These are phyloP conservation scores for Rousettus madagascariensis DNA, from an alignment of 2,797 vertebrate species.

Conservation along the genomic window DNA sequence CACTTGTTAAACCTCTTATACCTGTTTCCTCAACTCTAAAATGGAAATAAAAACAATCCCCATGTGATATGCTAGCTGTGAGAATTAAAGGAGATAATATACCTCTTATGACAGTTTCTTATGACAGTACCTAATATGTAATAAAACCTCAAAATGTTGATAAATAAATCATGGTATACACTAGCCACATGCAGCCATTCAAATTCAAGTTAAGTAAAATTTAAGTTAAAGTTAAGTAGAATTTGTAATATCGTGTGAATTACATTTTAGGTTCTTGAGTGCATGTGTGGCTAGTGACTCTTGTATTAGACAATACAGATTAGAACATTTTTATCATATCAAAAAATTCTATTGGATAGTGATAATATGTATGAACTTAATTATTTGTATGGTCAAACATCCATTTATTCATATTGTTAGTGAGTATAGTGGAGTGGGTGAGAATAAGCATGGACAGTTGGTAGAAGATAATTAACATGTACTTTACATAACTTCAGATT, in stretches of 20 bases:
- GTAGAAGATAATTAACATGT: background rate
- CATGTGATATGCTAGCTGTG: background rate
- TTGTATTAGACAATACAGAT: background rate
- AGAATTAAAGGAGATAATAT: background rate
- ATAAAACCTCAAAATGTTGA: background rate
- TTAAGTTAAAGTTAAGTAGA: background rate
- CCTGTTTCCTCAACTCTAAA: background rate
- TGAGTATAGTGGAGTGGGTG: accelerated
- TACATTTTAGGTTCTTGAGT: background rate
- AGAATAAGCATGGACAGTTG: background rate
- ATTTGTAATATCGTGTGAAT: background rate
- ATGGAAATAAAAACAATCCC: background rate
- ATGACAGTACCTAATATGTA: background rate
- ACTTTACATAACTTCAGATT: background rate
- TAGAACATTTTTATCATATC: background rate
- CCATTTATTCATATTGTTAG: background rate
- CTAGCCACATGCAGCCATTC: background rate
- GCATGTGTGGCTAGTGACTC: background rate
- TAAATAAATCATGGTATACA: background rate
- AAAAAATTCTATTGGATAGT: background rate
- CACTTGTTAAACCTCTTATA: background rate
- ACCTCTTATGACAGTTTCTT: background rate
- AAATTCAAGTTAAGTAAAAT: background rate
- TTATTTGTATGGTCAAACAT: background rate
- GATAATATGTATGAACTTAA: background rate